Conservation (phyloP, 2,113 vertebrate genomes). For the Phyllostomus hastatus region DNA sequence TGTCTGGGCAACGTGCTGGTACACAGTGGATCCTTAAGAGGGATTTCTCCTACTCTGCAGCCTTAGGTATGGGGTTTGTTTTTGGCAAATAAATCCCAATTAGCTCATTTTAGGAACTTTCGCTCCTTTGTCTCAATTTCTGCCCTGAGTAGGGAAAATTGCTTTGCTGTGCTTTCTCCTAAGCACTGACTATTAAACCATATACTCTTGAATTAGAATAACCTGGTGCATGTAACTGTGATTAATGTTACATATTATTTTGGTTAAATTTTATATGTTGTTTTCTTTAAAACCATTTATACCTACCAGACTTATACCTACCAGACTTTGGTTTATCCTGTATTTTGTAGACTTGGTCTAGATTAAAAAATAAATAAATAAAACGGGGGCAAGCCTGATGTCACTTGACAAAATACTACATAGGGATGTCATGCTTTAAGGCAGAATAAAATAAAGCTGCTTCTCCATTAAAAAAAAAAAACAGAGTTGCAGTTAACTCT, state of each 20-base stretch:
- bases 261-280: neutral
- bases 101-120: conserved; percentile 35
- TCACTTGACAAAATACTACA: neutral
- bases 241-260: neutral
- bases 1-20: neutral
- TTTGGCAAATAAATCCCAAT: neutral
- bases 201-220: neutral
- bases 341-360: neutral
- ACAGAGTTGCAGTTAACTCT: neutral
- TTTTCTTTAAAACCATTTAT: conserved; percentile 17
- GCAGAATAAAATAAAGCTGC: conserved; percentile 1
- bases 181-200: neutral
- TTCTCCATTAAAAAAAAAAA: neutral
- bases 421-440: neutral
- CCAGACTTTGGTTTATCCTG: neutral
- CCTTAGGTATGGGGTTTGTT: neutral
- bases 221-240: neutral
- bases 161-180: conserved; percentile 35
- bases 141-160: neutral
- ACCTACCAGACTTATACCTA: neutral
- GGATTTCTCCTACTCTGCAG: neutral
- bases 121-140: conserved; percentile 26
- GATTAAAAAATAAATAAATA: neutral
- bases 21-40: neutral
- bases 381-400: conserved; percentile 11